Evolutionary conservation across 2,113 vertebrate species (phyloP), one percentile per base, ranked within the genome.

Genomic region (Notothenia rossii): DNA sequence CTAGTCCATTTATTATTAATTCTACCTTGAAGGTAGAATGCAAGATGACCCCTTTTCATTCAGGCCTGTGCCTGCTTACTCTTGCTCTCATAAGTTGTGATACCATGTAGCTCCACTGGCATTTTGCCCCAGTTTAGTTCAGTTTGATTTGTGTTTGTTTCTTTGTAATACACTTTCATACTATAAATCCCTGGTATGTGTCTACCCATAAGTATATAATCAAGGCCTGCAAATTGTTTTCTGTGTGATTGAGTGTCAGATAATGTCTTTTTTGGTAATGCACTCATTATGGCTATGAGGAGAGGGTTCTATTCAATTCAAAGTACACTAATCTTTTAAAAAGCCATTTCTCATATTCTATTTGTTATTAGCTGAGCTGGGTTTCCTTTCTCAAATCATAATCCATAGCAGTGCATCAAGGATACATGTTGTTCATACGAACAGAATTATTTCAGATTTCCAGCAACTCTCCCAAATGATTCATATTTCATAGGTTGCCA

Each of bases 1-100:
- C 95, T 91, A 89, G 88, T 85, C 94, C 94, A 97, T 98, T 95
- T 96, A 97, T 98, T 96, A 97, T 98, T 97, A 94, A 98, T 97
- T 94, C 94, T 95, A 96, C 95, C 95, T 96, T 94, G 94, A 97
- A 97, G 96, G 95, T 96, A 96, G 94, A 83, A 91, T 95, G 92
- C 90, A 94, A 94, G 90, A 94, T 91, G 94, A 95, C 92, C 86
- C 90, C 61, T 86, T 86, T 94, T 93, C 89, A 87, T 90, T 92
- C 89, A 90, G 91, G 87, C 92, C 94, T 79, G 90, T 88, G 83
- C 75, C 90, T 88, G 78, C 89, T 93, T 93, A 91, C 82, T 90
- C 84, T 81, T 77, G 22, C 81, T 85, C 84, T 81, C 76, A 22
- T 79, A 72, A 85, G 49, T 83, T 79, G 68, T 58, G 76, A 86